Conservation (phyloP, 2,113 vertebrate species). For the Ceuthmochares aereus region DNA sequence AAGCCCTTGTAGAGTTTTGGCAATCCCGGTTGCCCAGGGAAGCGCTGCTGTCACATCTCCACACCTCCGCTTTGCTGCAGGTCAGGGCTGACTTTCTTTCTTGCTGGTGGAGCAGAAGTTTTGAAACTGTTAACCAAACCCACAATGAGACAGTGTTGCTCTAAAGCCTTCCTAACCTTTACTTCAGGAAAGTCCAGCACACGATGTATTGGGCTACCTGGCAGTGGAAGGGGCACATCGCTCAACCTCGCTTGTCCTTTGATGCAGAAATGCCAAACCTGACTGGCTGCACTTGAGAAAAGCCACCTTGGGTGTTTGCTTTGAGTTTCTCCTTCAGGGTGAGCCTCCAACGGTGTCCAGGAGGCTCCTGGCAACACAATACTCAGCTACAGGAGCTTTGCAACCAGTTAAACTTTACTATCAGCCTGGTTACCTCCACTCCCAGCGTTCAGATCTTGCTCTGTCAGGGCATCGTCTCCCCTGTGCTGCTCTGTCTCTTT, state of each 20-base stretch:
- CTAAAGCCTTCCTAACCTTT: neutral
- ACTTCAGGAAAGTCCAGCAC: neutral
- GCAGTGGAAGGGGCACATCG: neutral
- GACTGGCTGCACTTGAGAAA: neutral
- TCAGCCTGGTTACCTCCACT: neutral
- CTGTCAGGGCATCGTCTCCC: neutral
- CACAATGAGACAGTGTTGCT: neutral
- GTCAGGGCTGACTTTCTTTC: neutral
- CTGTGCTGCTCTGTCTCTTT: neutral
- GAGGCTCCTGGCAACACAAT: neutral
- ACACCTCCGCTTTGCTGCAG: accelerated
- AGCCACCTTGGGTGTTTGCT: neutral
- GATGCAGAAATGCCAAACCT: neutral
- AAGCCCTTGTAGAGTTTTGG: neutral
- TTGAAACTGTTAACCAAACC: neutral
- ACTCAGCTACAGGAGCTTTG: neutral
- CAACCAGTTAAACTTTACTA: neutral
- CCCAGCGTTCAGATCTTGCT: neutral
- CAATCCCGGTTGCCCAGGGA: neutral
- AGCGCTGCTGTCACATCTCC: neutral
- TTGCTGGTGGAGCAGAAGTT: neutral
- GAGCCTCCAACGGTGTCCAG: neutral
- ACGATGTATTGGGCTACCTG: neutral
- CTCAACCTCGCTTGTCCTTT: neutral
- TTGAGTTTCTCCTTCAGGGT: neutral